Evolutionary conservation across 2,888 invertebrate genomes (phyloP).

Genomic region (Scaptomyza polygonia): DNA sequence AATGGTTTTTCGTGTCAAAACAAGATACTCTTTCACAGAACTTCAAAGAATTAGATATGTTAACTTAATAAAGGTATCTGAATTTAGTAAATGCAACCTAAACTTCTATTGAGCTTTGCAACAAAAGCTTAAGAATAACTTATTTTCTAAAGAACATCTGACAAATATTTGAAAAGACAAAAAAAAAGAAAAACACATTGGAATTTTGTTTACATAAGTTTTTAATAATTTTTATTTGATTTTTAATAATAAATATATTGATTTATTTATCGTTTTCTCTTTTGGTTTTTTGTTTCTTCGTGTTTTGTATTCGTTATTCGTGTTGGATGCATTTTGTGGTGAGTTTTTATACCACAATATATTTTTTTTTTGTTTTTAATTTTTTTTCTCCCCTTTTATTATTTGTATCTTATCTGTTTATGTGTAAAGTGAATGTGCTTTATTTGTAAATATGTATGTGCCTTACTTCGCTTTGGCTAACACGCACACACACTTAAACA

Average conservation of each 20-base stretch:
- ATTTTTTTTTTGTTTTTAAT: conserved; percentile 7
- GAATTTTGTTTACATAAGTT: conserved; percentile 65
- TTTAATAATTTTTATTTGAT: conserved; percentile 74
- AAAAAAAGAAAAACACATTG: conserved; percentile 13
- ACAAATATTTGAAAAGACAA: background rate
- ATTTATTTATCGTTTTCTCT: conserved; percentile 55
- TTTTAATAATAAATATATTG: conserved; percentile 77
- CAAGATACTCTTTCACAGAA: too few species aligned
- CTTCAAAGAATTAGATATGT: too few species aligned
- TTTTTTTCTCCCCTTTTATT: conserved; percentile 7
- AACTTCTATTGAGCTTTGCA: background rate
- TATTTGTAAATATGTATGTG: conserved; percentile 8
- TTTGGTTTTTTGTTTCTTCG: conserved; percentile 18
- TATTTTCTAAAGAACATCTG: background rate
- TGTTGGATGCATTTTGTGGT: conserved; percentile 33
- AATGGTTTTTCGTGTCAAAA: too few species aligned
- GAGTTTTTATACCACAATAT: conserved; percentile 23
- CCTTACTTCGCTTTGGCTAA: background rate
- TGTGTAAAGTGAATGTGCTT: conserved; percentile 5
- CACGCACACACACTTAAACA: conserved; percentile 6
- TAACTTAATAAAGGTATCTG: too few species aligned
- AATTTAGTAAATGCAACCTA: background rate
- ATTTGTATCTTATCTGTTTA: conserved; percentile 25
- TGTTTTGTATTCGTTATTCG: conserved; percentile 38
- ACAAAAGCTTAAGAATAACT: too few species aligned